phyloP scores from a whole-genome alignment of 2,113 vertebrate genomes.

The Hypanus sabinus region DNA sequence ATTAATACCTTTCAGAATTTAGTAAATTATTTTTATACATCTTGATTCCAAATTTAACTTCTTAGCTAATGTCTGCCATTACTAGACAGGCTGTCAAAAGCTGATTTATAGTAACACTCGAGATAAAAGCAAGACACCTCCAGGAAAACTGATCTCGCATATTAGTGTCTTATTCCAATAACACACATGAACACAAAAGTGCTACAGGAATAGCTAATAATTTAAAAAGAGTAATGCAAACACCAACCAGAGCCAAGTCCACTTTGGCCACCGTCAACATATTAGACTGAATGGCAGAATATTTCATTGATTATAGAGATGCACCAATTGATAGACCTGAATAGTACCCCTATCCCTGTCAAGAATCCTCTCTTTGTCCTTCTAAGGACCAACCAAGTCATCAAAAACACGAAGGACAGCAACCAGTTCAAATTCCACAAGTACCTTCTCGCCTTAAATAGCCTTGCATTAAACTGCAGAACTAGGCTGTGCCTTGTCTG shows the following conservation, averaged over 20 bases:
- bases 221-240: background rate
- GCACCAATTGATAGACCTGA: no score
- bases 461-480: background rate
- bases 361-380: background rate
- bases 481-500: background rate
- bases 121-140: background rate
- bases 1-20: constrained; percentile 13
- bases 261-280: no score
- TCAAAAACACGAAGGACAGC: background rate
- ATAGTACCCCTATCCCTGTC: background rate
- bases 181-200: background rate
- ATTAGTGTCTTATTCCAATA: background rate
- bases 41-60: constrained; percentile 14
- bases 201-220: background rate
- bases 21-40: background rate
- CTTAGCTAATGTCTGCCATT: background rate
- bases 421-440: background rate
- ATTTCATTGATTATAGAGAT: no score
- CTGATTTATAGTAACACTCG: background rate
- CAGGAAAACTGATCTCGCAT: no score
- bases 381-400: background rate
- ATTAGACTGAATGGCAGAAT: no score
- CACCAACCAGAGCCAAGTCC: background rate
- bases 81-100: background rate
- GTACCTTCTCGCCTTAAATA: background rate